Percentiles rank a stretch among this genome's conserved stretches.
Conservation (phyloP, 2,888 invertebrate genomes). For the Pristionchus arcanus region DNA sequence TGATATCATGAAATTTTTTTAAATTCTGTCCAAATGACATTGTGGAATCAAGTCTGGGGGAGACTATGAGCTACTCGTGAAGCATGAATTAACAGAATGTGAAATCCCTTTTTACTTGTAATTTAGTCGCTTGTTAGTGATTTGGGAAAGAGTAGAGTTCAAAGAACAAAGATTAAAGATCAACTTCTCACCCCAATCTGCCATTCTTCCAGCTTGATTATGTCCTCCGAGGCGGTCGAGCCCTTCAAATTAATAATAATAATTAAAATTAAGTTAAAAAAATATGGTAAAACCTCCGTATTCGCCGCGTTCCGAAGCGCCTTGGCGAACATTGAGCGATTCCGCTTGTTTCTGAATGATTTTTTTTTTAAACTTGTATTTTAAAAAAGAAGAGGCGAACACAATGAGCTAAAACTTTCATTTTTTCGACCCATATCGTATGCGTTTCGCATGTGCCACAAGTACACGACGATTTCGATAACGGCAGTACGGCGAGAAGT, state of each 20-base stretch:
- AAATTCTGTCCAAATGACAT: no score
- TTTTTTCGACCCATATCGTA: no score
- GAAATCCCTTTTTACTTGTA: no score
- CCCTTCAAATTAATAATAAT: background rate
- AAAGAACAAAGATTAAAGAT: background rate
- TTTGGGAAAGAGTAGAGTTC: background rate
- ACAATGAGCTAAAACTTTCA: background rate
- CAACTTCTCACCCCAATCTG: slow-evolving; percentile 45
- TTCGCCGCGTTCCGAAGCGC: background rate
- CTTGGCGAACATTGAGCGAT: slow-evolving; percentile 17
- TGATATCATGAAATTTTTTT: no score
- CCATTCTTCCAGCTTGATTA: slow-evolving; percentile 29
- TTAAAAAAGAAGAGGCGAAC: background rate
- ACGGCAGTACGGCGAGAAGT: no score
- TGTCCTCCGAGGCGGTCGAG: background rate
- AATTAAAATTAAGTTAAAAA: background rate
- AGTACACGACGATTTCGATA: no score
- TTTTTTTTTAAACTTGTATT: background rate
- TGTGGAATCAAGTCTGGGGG: background rate
- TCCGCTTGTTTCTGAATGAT: slow-evolving; percentile 41
- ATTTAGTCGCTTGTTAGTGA: background rate
- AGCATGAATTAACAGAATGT: no score
- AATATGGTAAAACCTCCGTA: background rate
- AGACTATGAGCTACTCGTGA: no score
- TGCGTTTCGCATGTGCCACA: no score